Evolutionary conservation across 2,888 invertebrate species (phyloP).

Genomic region (Lottia gigantea): DNA sequence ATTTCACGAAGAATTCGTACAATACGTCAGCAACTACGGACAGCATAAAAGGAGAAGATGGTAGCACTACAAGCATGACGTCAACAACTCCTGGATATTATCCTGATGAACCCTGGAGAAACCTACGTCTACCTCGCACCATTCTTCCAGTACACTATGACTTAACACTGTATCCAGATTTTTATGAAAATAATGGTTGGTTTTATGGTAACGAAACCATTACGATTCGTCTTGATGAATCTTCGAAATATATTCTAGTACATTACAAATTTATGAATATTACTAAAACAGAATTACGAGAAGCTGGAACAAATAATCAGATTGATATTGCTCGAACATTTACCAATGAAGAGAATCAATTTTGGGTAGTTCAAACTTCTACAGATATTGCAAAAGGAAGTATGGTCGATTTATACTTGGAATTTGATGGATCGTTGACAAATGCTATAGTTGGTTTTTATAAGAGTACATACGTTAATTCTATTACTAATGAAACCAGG

Average conservation of each 20-base stretch:
- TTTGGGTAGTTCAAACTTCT: slow-evolving; percentile 67
- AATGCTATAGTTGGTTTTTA: slow-evolving; percentile 81
- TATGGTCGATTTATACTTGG: slow-evolving; percentile 70
- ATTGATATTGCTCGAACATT: slow-evolving; percentile 57
- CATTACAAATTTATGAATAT: slow-evolving; percentile 76
- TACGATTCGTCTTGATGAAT: slow-evolving; percentile 57
- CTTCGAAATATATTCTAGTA: slow-evolving; percentile 68
- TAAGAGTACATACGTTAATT: slow-evolving; percentile 74
- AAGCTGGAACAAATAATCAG: slow-evolving; percentile 25
- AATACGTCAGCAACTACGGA: slow-evolving; percentile 15
- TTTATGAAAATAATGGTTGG: slow-evolving; percentile 70
- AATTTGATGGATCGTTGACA: slow-evolving; percentile 76
- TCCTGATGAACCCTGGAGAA: slow-evolving; percentile 50
- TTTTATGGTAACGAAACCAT: slow-evolving; percentile 64
- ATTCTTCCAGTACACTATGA: slow-evolving; percentile 77
- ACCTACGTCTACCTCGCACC: slow-evolving; percentile 74
- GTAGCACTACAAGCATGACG: slow-evolving; percentile 4
- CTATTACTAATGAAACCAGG: slow-evolving; percentile 53
- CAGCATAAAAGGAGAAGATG: slow-evolving; percentile 1
- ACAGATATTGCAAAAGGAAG: slow-evolving; percentile 43
- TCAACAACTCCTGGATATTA: slow-evolving; percentile 24
- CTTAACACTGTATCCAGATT: slow-evolving; percentile 76
- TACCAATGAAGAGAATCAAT: slow-evolving; percentile 67
- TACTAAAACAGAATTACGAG: slow-evolving; percentile 63
- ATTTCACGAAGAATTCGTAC: slow-evolving; percentile 33